Percentiles rank a stretch among this genome's conserved stretches.
Evolutionary conservation across 2,888 invertebrate species (phyloP).

Genomic region (Drosophila birchii): DNA sequence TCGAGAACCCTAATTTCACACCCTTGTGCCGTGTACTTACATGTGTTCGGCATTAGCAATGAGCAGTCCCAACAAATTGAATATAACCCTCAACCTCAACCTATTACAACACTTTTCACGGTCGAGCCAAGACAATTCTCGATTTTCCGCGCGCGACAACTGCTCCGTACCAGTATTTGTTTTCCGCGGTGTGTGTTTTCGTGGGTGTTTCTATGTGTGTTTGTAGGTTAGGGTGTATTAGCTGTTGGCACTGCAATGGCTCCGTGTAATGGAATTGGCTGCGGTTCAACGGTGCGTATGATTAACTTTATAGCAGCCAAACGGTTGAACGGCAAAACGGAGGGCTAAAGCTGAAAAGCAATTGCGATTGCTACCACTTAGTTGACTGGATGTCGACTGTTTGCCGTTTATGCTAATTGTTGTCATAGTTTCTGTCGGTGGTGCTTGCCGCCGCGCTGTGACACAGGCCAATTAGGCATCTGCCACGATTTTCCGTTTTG

Average conservation of each 20-base stretch:
- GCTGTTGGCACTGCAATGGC: slow-evolving; percentile 36
- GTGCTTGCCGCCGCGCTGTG: slow-evolving; percentile 1
- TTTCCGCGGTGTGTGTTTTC: neutral
- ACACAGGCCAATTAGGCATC: slow-evolving; percentile 39
- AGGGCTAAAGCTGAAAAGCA: slow-evolving; percentile 7
- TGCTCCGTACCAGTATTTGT: slow-evolving; percentile 15
- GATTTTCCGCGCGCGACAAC: slow-evolving; percentile 33
- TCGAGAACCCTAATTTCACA: slow-evolving; percentile 7
- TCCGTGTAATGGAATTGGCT: slow-evolving; percentile 44
- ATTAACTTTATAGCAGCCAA: slow-evolving; percentile 43
- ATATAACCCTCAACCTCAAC: slow-evolving; percentile 31
- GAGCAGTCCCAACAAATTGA: slow-evolving; percentile 28
- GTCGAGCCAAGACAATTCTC: slow-evolving; percentile 41
- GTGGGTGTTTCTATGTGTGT: neutral
- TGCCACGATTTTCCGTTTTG: slow-evolving; percentile 3
- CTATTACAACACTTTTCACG: slow-evolving; percentile 38
- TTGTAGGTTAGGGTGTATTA: neutral
- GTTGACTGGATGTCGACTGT: neutral
- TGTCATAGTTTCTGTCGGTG: slow-evolving; percentile 27
- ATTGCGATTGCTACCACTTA: slow-evolving; percentile 11
- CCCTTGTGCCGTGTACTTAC: slow-evolving; percentile 18
- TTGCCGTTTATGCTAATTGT: slow-evolving; percentile 39
- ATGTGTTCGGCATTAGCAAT: slow-evolving; percentile 24
- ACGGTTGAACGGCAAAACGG: slow-evolving; percentile 16
- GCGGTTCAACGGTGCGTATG: slow-evolving; percentile 55